Evolutionary conservation across 2,888 invertebrate genomes (phyloP).

Genomic region (Drosophila leonis): DNA sequence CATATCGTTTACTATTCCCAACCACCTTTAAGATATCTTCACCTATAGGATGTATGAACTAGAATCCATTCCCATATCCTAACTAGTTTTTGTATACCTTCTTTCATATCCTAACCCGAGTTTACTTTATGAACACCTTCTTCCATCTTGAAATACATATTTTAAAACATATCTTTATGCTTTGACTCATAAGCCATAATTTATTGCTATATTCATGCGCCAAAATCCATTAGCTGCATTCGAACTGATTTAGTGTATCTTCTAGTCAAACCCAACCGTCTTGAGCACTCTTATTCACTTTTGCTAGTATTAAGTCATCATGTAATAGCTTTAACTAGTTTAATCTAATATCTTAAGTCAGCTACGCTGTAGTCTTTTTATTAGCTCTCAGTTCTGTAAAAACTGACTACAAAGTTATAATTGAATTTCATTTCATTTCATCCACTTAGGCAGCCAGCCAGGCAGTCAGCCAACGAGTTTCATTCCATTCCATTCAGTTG

Average conservation of each 20-base stretch:
- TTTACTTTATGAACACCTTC: too few species aligned
- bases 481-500: slow-evolving; percentile 6
- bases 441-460: not conserved
- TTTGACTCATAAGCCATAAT: too few species aligned
- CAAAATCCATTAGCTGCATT: too few species aligned
- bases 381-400: not conserved
- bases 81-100: too few species aligned
- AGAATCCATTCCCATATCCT: too few species aligned
- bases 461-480: slow-evolving; percentile 2
- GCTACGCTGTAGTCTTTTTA: not conserved
- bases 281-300: not conserved
- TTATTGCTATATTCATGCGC: too few species aligned
- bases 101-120: too few species aligned
- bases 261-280: not conserved
- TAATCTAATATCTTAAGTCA: not conserved
- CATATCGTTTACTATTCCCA: too few species aligned
- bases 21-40: too few species aligned
- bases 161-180: too few species aligned
- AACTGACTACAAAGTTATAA: slow-evolving; percentile 38
- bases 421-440: slow-evolving; percentile 26
- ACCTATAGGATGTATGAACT: too few species aligned
- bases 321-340: not conserved
- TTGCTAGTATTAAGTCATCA: not conserved
- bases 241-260: not conserved
- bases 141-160: too few species aligned